Evolutionary conservation across 2,797 vertebrate species (phyloP).

Genomic region (Pterois miles): DNA sequence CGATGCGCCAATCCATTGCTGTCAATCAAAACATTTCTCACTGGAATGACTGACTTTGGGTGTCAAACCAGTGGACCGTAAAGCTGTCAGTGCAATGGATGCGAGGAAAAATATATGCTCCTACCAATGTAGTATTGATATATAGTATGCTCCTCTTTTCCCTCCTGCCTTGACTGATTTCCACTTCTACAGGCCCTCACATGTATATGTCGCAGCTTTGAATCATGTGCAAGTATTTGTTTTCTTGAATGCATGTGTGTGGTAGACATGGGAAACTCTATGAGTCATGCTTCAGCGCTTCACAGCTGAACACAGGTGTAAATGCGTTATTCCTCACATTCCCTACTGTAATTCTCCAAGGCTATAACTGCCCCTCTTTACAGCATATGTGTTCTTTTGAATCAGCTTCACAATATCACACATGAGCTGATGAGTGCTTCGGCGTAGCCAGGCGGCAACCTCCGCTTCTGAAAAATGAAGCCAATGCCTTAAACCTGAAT

Average conservation of each 20-base stretch:
- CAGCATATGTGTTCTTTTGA: neutral
- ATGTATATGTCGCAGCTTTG: slow-evolving; percentile 11
- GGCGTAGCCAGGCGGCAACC: neutral
- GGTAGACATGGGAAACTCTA: neutral
- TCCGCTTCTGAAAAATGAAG: too few relatives aligned
- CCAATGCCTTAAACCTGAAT: neutral
- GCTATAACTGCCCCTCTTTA: neutral
- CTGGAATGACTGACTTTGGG: slow-evolving; percentile 18
- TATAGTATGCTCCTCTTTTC: neutral
- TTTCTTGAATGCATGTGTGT: neutral
- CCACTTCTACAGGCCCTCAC: neutral
- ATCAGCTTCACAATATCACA: neutral
- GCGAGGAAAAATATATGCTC: neutral
- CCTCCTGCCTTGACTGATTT: slow-evolving; percentile 8
- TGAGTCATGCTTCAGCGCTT: neutral
- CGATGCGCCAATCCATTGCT: neutral
- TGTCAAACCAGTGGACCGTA: slow-evolving; percentile 28
- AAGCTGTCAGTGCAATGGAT: slow-evolving; percentile 14
- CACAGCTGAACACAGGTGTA: neutral
- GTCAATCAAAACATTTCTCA: slow-evolving; percentile 23
- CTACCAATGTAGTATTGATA: slow-evolving; percentile 14
- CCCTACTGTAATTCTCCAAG: neutral
- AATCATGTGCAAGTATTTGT: neutral
- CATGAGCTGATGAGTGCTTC: neutral
- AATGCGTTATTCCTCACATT: slow-evolving; percentile 13